Evolutionary conservation across 2,888 invertebrate species (phyloP).

Genomic region (Drosophila lutescens): DNA sequence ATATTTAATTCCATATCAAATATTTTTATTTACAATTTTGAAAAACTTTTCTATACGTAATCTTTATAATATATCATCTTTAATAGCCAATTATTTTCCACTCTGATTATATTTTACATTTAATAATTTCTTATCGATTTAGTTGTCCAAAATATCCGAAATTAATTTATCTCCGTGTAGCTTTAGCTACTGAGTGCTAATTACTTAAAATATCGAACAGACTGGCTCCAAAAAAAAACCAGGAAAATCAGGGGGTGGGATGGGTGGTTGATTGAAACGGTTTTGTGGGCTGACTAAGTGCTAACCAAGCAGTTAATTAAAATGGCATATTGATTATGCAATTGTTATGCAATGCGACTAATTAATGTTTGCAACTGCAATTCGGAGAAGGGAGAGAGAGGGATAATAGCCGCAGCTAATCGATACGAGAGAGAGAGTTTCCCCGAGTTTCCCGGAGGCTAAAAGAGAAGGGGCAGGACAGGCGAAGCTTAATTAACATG

Average conservation of each 20-base stretch:
- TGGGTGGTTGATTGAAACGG: not conserved
- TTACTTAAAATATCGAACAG: constrained; percentile 6
- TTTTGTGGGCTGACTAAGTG: constrained; percentile 43
- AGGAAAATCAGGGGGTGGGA: no score
- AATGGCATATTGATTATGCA: constrained; percentile 76
- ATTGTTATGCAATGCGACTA: constrained; percentile 72
- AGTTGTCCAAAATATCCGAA: no score
- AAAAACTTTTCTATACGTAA: no score
- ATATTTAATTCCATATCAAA: no score
- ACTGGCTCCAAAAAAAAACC: not conserved
- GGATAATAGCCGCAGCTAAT: constrained; percentile 46
- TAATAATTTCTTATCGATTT: no score
- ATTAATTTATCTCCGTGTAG: constrained; percentile 2
- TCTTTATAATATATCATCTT: no score
- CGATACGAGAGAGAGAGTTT: constrained; percentile 42
- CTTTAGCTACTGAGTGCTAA: constrained; percentile 7
- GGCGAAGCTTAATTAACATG: constrained; percentile 63
- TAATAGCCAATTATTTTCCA: not conserved
- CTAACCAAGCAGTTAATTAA: constrained; percentile 55
- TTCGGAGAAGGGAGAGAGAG: not conserved
- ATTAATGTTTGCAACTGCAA: constrained; percentile 55
- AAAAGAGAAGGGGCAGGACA: constrained; percentile 5
- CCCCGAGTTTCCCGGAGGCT: not conserved
- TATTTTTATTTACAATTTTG: no score
- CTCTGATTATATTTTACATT: not conserved